Base-by-base conservation (phyloP, 1,140 invertebrate species). In the Monochamus saltuarius region DNA sequence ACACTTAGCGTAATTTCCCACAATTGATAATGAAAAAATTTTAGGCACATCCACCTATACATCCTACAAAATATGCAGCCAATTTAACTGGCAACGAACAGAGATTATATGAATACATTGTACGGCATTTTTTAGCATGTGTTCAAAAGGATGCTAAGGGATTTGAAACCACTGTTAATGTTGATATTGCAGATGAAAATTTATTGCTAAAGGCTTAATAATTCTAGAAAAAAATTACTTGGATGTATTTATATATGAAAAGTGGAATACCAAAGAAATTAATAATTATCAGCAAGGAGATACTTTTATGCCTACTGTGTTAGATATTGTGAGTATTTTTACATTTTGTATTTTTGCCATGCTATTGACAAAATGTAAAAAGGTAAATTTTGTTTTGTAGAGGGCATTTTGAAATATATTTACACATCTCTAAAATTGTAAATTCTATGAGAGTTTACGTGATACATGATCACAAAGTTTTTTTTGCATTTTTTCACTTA, bases 201-300 rank as follows among this genome's bases (percentile, higher is more conserved):
- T 99, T 77, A 78, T 79, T 22, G 88, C 92, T 1, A 92, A 84
- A 67, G 98, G 98, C 1, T 80, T 99, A 7, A 88, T 92, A 72
- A 94, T 99, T 57, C 82, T 91, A 47, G 95, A 91, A 36, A 84
- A 88, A 66, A 99, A 99, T 79, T 99, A 99, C 77, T 77, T 98
- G n/a, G 91, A 97, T 34, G 95, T 99, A 0, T 99, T 98, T 72
- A 87, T 91, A 11, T 99, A 99, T 77, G 97, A 99, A 40, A 95
- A 90, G 75, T 99, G 97, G 98, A 90, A 84, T 68, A 89, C 88
- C 1, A 99, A 99, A 76, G 88, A 91, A 72, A 89, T 97, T 60
- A 90, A 93, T 55, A 72, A 83, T 40, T 97, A 95, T 74, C 64
- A 81, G 70, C 70, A 79, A 69, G 86, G 85, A 0, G 84, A 96